These are phyloP conservation scores for Diglossa brunneiventris DNA, from an alignment of 2,113 vertebrate genomes.

Conservation along the genomic window DNA sequence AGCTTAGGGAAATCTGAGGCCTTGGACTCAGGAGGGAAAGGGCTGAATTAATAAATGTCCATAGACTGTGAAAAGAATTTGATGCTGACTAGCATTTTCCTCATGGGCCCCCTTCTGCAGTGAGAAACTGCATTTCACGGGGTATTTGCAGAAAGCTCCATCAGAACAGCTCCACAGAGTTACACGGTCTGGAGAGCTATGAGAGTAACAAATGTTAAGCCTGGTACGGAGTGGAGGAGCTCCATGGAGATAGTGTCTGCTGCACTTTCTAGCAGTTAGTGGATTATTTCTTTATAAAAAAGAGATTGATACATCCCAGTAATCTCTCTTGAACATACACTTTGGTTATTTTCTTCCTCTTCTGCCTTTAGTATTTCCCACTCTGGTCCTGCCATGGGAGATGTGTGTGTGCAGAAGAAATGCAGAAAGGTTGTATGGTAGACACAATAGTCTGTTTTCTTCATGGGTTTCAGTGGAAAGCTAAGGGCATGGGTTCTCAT, in stretches of 20 bases:
- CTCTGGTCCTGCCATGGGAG: neutral
- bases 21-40: neutral
- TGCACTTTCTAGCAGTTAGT: neutral
- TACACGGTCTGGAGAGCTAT: neutral
- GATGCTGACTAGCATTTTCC: slow-evolving; percentile 26
- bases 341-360: neutral
- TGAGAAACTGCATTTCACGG: slow-evolving; percentile 31
- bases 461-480: neutral
- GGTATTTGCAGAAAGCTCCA: slow-evolving; percentile 17
- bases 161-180: neutral
- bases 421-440: neutral
- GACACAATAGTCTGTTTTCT: neutral
- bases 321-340: neutral
- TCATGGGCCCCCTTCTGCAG: slow-evolving; percentile 11
- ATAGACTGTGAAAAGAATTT: slow-evolving; percentile 38
- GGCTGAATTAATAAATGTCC: slow-evolving; percentile 1
- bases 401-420: neutral
- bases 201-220: neutral
- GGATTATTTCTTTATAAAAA: neutral
- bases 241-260: neutral
- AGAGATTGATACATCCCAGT: neutral
- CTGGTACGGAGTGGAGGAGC: neutral
- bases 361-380: neutral
- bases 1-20: neutral
- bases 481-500: neutral